Evolutionary conservation across 1,140 invertebrate genomes (phyloP).

Genomic region (Plectus sambesii): DNA sequence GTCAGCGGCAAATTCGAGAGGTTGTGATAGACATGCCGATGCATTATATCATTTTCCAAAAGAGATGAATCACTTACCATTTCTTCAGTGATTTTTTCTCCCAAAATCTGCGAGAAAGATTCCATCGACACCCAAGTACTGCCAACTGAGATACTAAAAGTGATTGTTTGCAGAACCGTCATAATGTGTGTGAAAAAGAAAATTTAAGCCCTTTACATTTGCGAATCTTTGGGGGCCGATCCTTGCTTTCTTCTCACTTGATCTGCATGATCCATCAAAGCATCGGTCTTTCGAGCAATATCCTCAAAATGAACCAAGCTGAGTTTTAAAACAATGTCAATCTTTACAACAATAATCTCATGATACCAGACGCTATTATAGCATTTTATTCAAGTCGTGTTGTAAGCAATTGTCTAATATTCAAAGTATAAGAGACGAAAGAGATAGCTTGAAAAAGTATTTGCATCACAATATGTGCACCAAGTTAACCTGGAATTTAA

Average conservation of each 20-base stretch:
- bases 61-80: slow-evolving; percentile 24
- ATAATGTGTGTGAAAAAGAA: slow-evolving; percentile 22
- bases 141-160: slow-evolving; percentile 18
- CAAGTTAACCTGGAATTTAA: too few relatives aligned
- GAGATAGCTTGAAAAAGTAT: too few relatives aligned
- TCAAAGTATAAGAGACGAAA: too few relatives aligned
- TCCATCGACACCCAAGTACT: slow-evolving; percentile 27
- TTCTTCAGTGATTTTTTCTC: slow-evolving; percentile 24
- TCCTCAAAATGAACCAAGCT: background rate
- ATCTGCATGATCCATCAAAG: background rate
- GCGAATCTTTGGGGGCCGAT: background rate
- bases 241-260: slow-evolving; percentile 1
- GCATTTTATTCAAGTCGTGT: too few relatives aligned
- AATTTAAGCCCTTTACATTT: background rate
- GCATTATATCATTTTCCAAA: slow-evolving; percentile 6
- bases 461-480: too few relatives aligned
- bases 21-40: too few relatives aligned
- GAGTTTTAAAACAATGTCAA: too few relatives aligned
- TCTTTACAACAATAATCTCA: too few relatives aligned
- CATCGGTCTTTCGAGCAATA: slow-evolving; percentile 1
- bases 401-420: too few relatives aligned
- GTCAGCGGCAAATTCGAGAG: too few relatives aligned
- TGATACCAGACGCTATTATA: too few relatives aligned
- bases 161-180: slow-evolving; percentile 10
- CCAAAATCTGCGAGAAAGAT: slow-evolving; percentile 27